Evolutionary conservation across 1,140 invertebrate species (phyloP), one percentile per base, ranked within the genome.

Genomic region (Eumeta japonica): DNA sequence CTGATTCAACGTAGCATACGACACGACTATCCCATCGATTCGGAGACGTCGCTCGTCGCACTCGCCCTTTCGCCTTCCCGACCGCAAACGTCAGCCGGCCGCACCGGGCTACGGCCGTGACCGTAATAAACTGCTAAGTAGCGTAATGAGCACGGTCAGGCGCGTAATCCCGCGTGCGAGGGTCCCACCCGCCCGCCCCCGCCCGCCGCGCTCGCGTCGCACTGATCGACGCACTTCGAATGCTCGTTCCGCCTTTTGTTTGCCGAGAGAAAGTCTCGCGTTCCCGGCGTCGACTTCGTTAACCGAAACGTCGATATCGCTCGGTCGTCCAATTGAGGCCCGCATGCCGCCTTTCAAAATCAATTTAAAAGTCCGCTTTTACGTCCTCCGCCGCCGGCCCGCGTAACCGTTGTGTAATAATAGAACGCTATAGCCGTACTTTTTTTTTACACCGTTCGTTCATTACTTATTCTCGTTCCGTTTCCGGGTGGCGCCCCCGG

Each of bases 81-180:
- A 45, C 37, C 45, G 35, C 41, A 58, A 58, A 58, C 55, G 52
- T 46, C 52, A 55, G 39, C 27, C 41, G 37, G 33, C 45, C n/a
- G n/a, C n/a, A n/a, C n/a, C n/a, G n/a, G n/a, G n/a, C 58, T 63
- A 56, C 52, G 48, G 43, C 50, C 51, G 44, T 46, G 30, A 50
- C 41, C 48, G 39, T 56, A 61, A 60, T 58, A 58, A 58, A 52
- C 47, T 53, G 50, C 50, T 58, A 55, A 62, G 45, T 50, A 55
- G 42, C 45, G 46, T 58, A 61, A 55, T 55, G 48, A 50, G 50
- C 37, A 53, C 35, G 48, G 52, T 52, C 57, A 58, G 47, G 48
- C 58, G 50, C 55, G 55, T 63, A 66, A 66, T 62, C 60, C 52
- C 38, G 36, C 38, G 44, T 47, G 50, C 34, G 37, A 46, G 47